Conservation (phyloP, 1,140 invertebrate species). For the Eufriesea mexicana region DNA sequence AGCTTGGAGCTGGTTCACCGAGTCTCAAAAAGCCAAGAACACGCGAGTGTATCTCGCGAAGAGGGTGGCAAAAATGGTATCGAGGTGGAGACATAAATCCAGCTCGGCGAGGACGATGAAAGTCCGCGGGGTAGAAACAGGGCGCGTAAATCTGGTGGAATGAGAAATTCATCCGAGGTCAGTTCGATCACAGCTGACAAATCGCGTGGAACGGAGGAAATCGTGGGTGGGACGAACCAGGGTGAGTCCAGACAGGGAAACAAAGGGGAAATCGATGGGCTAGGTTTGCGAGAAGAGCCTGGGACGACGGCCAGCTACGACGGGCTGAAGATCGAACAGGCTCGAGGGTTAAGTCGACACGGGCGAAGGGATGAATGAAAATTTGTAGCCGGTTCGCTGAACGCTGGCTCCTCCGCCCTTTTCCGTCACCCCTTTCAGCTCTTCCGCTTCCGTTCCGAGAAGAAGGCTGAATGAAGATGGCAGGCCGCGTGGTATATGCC, state of each 20-base stretch:
- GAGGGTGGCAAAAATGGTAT: too few relatives aligned
- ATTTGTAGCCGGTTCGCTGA: slow-evolving; percentile 43
- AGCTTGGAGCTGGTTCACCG: too few relatives aligned
- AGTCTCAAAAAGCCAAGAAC: too few relatives aligned
- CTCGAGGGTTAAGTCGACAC: slow-evolving; percentile 12
- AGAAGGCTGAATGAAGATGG: slow-evolving; percentile 3
- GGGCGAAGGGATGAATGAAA: slow-evolving; percentile 51
- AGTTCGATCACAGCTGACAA: background rate
- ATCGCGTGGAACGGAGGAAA: background rate
- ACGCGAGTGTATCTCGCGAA: too few relatives aligned
- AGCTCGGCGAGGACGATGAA: background rate
- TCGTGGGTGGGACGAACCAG: background rate
- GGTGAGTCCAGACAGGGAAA: background rate
- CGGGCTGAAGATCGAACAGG: background rate
- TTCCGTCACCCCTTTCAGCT: slow-evolving; percentile 10
- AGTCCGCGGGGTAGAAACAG: background rate
- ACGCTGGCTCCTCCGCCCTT: background rate
- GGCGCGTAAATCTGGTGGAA: background rate
- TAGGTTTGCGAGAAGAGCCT: background rate
- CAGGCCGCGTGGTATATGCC: background rate
- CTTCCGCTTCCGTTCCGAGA: slow-evolving; percentile 24
- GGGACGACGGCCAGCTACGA: background rate
- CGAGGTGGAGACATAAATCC: background rate
- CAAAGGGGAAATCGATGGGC: slow-evolving; percentile 1
- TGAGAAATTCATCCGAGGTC: background rate